These are phyloP conservation scores for Urophycis tenuis DNA, from an alignment of 2,797 vertebrate genomes.

Conservation along the genomic window DNA sequence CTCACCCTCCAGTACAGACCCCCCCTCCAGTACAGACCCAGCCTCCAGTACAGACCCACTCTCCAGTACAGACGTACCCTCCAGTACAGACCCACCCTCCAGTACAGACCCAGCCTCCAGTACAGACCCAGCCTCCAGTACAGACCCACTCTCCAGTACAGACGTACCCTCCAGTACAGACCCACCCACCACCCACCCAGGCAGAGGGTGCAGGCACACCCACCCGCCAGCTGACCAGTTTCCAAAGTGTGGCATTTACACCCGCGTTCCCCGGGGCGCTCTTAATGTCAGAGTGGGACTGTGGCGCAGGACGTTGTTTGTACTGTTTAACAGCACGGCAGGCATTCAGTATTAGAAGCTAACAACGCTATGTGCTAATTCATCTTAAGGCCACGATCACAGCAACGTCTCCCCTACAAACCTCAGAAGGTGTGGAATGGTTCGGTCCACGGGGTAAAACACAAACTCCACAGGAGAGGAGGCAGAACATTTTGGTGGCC, in stretches of 20 bases:
- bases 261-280: not conserved
- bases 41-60: no score
- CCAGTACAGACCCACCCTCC: not conserved
- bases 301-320: not conserved
- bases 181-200: not conserved
- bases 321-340: not conserved
- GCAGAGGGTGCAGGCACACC: not conserved
- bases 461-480: not conserved
- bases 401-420: not conserved
- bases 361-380: not conserved
- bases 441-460: not conserved
- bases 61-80: no score
- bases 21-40: no score
- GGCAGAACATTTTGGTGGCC: not conserved
- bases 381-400: not conserved
- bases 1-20: not conserved
- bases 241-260: conserved; percentile 1
- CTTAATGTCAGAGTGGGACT: not conserved
- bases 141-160: not conserved
- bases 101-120: not conserved
- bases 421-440: not conserved
- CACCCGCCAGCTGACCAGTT: not conserved
- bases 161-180: not conserved
- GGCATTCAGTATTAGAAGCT: not conserved
- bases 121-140: not conserved